Conservation (phyloP, 2,797 vertebrate species). For the Cichlasoma orientale region DNA sequence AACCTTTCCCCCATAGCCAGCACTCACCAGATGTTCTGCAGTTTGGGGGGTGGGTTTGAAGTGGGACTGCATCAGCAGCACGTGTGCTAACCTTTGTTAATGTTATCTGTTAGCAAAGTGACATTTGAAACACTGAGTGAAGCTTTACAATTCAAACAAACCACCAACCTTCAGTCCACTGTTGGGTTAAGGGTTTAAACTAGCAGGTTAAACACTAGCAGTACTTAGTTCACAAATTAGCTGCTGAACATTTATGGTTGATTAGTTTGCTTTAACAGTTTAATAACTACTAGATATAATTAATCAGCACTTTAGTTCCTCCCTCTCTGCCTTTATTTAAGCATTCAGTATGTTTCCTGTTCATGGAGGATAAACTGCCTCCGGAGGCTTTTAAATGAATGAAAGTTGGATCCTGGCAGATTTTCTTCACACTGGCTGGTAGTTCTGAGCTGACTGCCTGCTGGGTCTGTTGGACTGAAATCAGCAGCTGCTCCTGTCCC, state of each 20-base stretch:
- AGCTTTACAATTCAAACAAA: accelerated
- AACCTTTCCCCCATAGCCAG: too few species aligned
- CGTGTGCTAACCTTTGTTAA: not conserved
- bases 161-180: not conserved
- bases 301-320: not conserved
- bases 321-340: not conserved
- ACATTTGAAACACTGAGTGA: not conserved
- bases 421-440: not conserved
- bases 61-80: not conserved
- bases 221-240: not conserved
- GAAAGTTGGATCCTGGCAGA: not conserved
- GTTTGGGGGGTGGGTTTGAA: not conserved
- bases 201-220: not conserved
- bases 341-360: not conserved
- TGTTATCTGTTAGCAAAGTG: not conserved
- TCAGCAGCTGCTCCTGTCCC: conserved; percentile 73
- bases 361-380: not conserved
- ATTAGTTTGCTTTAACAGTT: not conserved
- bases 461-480: conserved; percentile 59
- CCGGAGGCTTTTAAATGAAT: not conserved
- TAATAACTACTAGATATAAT: not conserved
- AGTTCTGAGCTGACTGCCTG: conserved; percentile 1
- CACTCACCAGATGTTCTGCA: not conserved
- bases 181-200: not conserved
- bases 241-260: too few species aligned